Base-by-base conservation (phyloP, 2,113 vertebrate genomes). In the Mugil cephalus region DNA sequence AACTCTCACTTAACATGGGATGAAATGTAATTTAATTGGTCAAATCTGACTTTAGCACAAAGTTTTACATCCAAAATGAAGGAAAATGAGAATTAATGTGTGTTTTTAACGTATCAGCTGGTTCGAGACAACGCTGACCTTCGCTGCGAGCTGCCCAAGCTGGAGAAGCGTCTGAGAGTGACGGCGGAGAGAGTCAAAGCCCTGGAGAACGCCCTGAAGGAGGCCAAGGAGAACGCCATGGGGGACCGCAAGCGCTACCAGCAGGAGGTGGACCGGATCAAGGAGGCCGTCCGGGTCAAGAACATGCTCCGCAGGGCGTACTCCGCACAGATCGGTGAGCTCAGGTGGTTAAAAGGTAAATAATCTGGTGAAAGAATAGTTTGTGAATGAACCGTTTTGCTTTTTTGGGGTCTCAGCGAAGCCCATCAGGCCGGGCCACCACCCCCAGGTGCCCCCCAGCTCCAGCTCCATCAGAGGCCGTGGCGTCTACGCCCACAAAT, bases 181-280 rank as follows among this genome's bases (percentile, higher is more conserved):
- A 97, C 96, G 0, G 96, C 96, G 0, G 96, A 97, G 92, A 90
- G 97, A 0, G 96, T 98, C 48, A 98, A 96, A 89, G 95, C 95
- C 10, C 93, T 99, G 93, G 97, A 99, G 92, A 94, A 93, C 0
- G 96, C 96, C 4, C 91, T 99, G 89, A 96, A 96, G 92, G 95
- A 98, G 73, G 95, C 96, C 90, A 98, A 98, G 94, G 96, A 96
- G 79, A 97, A 95, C 0, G 94, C 96, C 87, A 95, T 96, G 94
- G 87, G 95, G 15, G 97, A 99, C 91, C 95, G 96, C 80, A 97
- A 96, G 56, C 94, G 96, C 55, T 98, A 99, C 93, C 96, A 97
- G 94, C 95, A 96, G 90, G 97, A 98, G 83, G 96, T 99, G 30
- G 97, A 98, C 80, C 97, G 96, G 85, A 98, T 99, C 83, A 98